A percentile compares a stretch with the other conserved stretches of the same genome.
phyloP scores from a whole-genome alignment of 2,113 vertebrate genomes.

The Paracanthobrama guichenoti region DNA sequence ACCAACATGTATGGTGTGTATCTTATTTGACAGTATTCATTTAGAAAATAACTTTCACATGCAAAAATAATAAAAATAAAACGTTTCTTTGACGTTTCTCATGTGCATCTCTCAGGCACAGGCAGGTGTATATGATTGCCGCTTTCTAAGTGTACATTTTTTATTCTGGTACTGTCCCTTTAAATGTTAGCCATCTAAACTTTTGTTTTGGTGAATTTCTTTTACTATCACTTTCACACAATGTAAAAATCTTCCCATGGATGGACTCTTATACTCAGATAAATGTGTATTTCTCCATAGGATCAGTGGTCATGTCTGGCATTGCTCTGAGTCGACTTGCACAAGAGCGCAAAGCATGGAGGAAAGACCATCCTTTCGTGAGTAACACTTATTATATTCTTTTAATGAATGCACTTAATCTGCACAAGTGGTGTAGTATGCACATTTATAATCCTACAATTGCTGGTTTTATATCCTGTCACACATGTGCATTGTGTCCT shows the following conservation, averaged over 20 bases:
- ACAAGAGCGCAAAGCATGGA: conserved; percentile 98
- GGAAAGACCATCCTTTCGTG: conserved; percentile 99
- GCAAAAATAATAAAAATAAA: no score
- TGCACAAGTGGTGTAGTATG: not conserved
- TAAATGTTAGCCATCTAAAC: no score
- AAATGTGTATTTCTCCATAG: conserved; percentile 64
- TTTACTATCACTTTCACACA: no score
- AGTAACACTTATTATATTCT: conserved; percentile 67
- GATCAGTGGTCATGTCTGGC: conserved; percentile 89
- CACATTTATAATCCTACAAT: not conserved
- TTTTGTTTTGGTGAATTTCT: no score
- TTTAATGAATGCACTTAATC: not conserved
- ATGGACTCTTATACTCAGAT: not conserved
- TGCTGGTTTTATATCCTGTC: not conserved
- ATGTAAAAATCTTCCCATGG: no score
- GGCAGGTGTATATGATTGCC: not conserved
- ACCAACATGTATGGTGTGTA: not conserved
- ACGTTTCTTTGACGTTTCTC: no score
- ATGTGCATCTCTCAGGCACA: not conserved
- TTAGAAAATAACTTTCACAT: not conserved
- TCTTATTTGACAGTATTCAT: not conserved
- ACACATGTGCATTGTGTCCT: not conserved
- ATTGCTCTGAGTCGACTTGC: conserved; percentile 99
- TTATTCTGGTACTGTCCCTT: no score
- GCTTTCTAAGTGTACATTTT: no score